Percentiles rank a stretch among this genome's conserved stretches.
These are phyloP conservation scores for Nasonia oneida DNA, from an alignment of 2,888 invertebrate species.

Conservation along the genomic window DNA sequence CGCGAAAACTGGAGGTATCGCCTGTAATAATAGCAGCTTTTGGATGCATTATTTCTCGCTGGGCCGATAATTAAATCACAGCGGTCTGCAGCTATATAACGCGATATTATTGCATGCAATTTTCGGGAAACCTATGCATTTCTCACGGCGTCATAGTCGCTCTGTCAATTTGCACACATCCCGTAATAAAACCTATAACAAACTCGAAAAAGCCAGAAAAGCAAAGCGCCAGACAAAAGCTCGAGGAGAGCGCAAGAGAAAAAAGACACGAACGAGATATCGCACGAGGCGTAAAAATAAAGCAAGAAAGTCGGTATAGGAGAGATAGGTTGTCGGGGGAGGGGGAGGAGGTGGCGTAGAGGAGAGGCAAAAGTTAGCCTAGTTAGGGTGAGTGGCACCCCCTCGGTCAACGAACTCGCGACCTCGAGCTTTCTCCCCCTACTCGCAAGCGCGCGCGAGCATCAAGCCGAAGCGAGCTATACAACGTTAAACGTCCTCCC, in stretches of 20 bases:
- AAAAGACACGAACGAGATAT: not conserved
- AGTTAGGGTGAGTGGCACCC: conserved; percentile 77
- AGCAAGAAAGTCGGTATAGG: conserved; percentile 9
- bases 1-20: not conserved
- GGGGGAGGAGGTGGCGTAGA: conserved; percentile 27
- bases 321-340: not conserved
- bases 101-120: no score
- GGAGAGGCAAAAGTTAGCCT: conserved; percentile 72
- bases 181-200: no score
- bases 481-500: conserved; percentile 42
- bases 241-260: not conserved
- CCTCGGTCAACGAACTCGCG: conserved; percentile 77
- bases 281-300: conserved; percentile 29
- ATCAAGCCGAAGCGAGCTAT: not conserved
- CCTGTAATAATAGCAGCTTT: not conserved
- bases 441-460: not conserved
- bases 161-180: no score
- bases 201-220: no score
- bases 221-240: not conserved
- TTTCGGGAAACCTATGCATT: no score
- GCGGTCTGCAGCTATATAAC: no score
- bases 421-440: conserved; percentile 73
- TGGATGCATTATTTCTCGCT: not conserved
- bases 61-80: no score
- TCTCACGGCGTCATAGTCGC: no score